Base-by-base conservation (phyloP, 2,113 vertebrate species). In the Campylomormyrus tamandua region DNA sequence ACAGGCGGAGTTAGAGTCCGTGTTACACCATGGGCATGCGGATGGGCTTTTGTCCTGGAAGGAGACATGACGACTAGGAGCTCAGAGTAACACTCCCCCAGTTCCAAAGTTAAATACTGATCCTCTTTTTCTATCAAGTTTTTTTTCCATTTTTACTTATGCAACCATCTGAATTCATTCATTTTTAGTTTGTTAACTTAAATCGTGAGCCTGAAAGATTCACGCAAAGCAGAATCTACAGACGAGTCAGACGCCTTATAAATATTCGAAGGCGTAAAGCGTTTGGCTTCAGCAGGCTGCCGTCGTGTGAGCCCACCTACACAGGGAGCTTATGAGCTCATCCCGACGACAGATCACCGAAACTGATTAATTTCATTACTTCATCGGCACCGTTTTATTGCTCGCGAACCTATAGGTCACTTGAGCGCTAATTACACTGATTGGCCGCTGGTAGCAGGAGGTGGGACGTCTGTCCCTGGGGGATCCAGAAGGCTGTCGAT, bases 401-500 rank as follows among this genome's bases (percentile, higher is more conserved):
- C 15, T 39, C 4, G 35, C 19, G 62, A 70, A 31, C 77, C 39
- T 83, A 83, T 52, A 15, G n/a, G n/a, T 27, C 48, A 50, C 27
- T 39, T 21, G 15, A 53, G 13, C 39, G 17, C 56, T 19, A 8
- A 39, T 46, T 39, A 46, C 19, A 19, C 10, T 5, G 87, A 21
- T 35, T 66, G 52, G 35, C 48, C 2, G 19, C 46, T 19, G 39
- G 35, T 46, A 24, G 74, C 39, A 15, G 49, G 89, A n/a, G 89
- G 50, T 15, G 24, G 77, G 42, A 3, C 31, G 11, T 91, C 88
- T 2, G 52, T 89, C 49, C 7, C 66, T 48, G 83, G 88, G 2
- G 91, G 70, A 1, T 8, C 88, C 48, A 45, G 87, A 91, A 95
- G 89, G 42, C 48, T 90, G 5, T 91, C 90, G 1, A 90, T 39